A percentile compares a stretch with the other conserved stretches of the same genome.
Conservation (phyloP, 2,888 invertebrate genomes). For the Pelosia muscerda region DNA sequence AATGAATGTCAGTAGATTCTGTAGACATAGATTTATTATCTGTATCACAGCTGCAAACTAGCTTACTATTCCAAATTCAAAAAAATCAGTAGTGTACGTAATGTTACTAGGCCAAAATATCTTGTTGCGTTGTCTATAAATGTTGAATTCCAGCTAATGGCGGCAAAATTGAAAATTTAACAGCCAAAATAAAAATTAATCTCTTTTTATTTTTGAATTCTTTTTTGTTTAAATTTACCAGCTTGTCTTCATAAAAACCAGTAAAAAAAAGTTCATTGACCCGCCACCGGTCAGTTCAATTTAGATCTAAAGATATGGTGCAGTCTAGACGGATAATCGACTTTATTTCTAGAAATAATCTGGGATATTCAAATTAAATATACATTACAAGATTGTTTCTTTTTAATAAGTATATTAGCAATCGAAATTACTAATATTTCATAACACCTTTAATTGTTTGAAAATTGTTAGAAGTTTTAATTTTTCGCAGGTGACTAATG, state of each 20-base stretch:
- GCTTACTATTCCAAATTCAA: too few relatives aligned
- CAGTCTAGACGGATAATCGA: conserved; percentile 45
- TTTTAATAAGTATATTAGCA: too few relatives aligned
- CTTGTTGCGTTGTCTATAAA: too few relatives aligned
- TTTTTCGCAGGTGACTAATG: background rate
- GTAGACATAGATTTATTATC: too few relatives aligned
- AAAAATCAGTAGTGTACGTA: too few relatives aligned
- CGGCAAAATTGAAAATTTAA: background rate
- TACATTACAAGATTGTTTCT: too few relatives aligned
- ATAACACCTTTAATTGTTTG: too few relatives aligned
- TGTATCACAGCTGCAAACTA: too few relatives aligned
- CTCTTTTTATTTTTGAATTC: background rate
- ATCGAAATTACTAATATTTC: too few relatives aligned
- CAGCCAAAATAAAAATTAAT: background rate
- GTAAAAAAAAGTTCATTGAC: conserved; percentile 43
- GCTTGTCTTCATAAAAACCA: conserved; percentile 32
- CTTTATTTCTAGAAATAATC: conserved; percentile 27
- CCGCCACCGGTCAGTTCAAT: conserved; percentile 34
- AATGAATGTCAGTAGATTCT: too few relatives aligned
- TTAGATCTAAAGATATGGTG: conserved; percentile 44
- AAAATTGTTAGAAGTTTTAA: background rate
- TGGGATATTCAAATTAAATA: conserved; percentile 26
- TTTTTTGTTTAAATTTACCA: conserved; percentile 23
- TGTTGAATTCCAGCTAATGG: background rate
- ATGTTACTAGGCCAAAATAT: too few relatives aligned